Evolutionary conservation across 2,113 vertebrate genomes (phyloP), one percentile per base, ranked within the genome.

Genomic region (Megaptera novaeangliae): DNA sequence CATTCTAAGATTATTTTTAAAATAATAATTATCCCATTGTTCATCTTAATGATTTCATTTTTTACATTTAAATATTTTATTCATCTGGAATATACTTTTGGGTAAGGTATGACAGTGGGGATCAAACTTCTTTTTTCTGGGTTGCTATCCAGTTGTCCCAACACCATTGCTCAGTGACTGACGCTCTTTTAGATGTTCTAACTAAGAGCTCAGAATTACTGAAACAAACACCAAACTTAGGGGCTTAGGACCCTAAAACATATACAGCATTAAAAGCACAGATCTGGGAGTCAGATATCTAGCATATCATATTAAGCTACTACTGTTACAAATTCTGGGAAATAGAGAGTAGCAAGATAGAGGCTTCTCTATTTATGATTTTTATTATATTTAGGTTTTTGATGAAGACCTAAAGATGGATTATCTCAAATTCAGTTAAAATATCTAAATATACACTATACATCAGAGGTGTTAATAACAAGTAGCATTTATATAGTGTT

Each of bases 61-160:
- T 61, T 83, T 69, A 66, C 21, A 95, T 78, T 92, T 78, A 88
- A 94, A 64, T 80, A 27, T 84, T 94, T 94, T 77, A 91, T 71
- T 71, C 36, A 83, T 55, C 27, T 59, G 29, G 39, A 78, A 86
- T 83, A 27, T 25, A 95, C 17, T 61, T 29, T 71, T 5, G 21
- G 15, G 8, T 72, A 86, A 89, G 13, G 75, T 52, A 86, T 11
- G 14, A 93, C 12, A 49, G 36, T 52, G 44, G 21, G 2, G n/a
- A 91, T 63, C 39, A 27, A 41, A 64, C 21, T n/a, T 72, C 36
- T n/a, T 78, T 20, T 63, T 52, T 61, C 39, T 29, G 41, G 31
- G 39, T 49, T 94, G 75, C 59, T 82, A 69, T 31, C 15, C 61
- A 97, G 61, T 34, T 95, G 25, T 82, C 41, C 31, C 61, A 78